Conservation (phyloP, 2,888 invertebrate genomes). For the Erpobdella octoculata region DNA sequence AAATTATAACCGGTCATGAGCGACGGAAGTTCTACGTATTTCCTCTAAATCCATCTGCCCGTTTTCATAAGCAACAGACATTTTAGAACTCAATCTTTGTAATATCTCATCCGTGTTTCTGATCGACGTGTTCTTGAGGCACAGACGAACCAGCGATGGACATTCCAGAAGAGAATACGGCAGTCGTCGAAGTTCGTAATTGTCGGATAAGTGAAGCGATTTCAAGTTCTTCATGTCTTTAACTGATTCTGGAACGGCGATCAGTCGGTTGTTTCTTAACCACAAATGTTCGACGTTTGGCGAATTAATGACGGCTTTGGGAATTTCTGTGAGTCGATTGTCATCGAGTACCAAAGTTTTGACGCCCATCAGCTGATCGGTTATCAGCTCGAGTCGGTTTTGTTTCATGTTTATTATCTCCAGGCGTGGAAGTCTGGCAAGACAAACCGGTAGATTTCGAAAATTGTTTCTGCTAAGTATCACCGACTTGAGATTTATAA, state of each 20-base stretch:
- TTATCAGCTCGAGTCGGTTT: background rate
- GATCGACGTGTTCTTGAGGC: background rate
- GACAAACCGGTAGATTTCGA: background rate
- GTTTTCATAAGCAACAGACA: no score
- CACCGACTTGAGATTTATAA: background rate
- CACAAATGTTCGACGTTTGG: background rate
- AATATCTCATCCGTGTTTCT: background rate
- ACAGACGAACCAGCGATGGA: background rate
- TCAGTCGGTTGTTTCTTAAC: constrained; percentile 4
- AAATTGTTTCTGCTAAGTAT: constrained; percentile 3
- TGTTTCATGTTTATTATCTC: background rate
- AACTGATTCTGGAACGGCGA: background rate
- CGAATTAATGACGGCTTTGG: background rate
- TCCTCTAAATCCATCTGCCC: no score
- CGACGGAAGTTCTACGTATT: no score
- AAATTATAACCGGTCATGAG: no score
- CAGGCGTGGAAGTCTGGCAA: background rate
- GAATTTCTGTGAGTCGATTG: constrained; percentile 9
- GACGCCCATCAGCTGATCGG: background rate
- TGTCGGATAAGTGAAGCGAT: constrained; percentile 12
- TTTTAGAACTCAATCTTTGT: background rate
- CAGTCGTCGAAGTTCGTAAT: background rate
- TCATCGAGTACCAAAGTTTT: background rate
- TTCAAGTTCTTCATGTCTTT: background rate
- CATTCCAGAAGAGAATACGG: background rate